Conservation (phyloP, 2,797 vertebrate genomes). For the Trichosurus vulpecula region DNA sequence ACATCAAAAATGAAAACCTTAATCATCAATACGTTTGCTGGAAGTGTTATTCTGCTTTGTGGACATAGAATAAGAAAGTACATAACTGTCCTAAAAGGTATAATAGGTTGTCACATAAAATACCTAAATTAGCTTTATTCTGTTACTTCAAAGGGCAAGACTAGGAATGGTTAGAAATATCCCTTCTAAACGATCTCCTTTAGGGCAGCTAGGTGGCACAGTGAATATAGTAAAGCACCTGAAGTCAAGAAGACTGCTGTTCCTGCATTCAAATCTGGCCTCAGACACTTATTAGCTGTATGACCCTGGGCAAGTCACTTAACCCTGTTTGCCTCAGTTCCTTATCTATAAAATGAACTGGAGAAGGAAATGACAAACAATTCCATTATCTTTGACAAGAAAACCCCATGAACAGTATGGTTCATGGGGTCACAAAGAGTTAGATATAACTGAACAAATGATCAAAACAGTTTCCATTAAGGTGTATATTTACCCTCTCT, state of each 20-base stretch:
- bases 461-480: neutral
- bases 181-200: neutral
- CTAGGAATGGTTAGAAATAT: neutral
- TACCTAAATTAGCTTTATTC: neutral
- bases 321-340: neutral
- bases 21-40: neutral
- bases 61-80: neutral
- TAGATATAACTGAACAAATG: neutral
- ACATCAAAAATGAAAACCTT: neutral
- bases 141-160: neutral
- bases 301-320: neutral
- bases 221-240: neutral
- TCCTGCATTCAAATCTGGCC: neutral
- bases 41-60: neutral
- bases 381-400: neutral
- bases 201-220: neutral
- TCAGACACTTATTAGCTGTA: neutral
- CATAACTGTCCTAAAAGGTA: neutral
- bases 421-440: neutral
- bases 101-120: neutral
- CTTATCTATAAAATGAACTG: neutral
- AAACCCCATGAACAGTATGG: neutral
- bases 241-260: neutral
- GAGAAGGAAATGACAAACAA: neutral
- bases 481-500: neutral